These are phyloP conservation scores for Agrotis exclamationis DNA, from an alignment of 2,888 invertebrate species.

Conservation along the genomic window DNA sequence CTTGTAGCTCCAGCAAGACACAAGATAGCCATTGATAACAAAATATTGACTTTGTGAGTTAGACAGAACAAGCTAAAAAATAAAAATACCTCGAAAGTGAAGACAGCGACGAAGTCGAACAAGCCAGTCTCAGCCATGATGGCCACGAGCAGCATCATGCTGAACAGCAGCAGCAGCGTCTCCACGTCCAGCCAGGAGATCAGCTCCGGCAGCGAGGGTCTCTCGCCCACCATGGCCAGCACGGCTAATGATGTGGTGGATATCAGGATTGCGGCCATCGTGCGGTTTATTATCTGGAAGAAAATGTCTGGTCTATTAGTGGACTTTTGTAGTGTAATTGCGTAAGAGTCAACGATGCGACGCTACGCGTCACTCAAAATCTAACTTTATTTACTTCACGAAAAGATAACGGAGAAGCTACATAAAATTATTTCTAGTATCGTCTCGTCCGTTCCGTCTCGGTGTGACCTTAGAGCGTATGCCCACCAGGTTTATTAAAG, in stretches of 20 bases:
- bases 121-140: conserved; percentile 97
- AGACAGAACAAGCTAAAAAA: too few relatives aligned
- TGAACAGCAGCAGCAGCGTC: conserved; percentile 94
- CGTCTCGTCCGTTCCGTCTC: too few relatives aligned
- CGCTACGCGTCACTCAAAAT: too few relatives aligned
- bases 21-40: neutral
- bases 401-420: too few relatives aligned
- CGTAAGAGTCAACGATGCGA: too few relatives aligned
- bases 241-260: conserved; percentile 95
- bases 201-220: conserved; percentile 94
- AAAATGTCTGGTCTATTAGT: neutral
- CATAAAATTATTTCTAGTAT: too few relatives aligned
- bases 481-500: too few relatives aligned
- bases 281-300: conserved; percentile 94
- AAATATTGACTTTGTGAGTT: neutral
- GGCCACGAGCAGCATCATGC: conserved; percentile 97
- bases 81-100: conserved; percentile 93
- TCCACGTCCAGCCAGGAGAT: conserved; percentile 97
- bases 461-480: too few relatives aligned
- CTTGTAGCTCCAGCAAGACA: neutral
- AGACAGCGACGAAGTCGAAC: conserved; percentile 96
- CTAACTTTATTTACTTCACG: too few relatives aligned
- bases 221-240: conserved; percentile 93
- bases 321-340: too few relatives aligned
- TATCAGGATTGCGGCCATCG: conserved; percentile 95